These are phyloP conservation scores for Cyrtodaria siliqua DNA, from an alignment of 2,888 invertebrate species.

Conservation along the genomic window DNA sequence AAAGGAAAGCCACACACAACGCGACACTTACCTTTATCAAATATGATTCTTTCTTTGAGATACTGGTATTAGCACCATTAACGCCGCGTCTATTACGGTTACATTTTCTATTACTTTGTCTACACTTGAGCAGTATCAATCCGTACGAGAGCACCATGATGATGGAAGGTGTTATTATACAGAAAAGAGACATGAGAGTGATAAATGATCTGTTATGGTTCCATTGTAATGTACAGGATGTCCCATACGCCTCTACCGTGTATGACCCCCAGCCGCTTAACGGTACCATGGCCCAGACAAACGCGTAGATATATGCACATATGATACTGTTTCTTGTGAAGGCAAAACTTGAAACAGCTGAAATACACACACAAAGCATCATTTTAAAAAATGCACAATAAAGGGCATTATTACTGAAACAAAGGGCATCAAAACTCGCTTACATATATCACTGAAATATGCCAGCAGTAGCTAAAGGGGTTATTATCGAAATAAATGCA, in stretches of 20 bases:
- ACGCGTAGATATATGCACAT: constrained; percentile 59
- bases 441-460: too few relatives aligned
- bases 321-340: constrained; percentile 43
- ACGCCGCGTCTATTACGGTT: too few relatives aligned
- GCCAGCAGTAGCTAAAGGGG: too few relatives aligned
- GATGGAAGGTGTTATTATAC: constrained; percentile 62
- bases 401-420: too few relatives aligned
- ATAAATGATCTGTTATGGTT: constrained; percentile 55
- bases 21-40: constrained; percentile 52
- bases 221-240: constrained; percentile 73
- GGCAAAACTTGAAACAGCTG: constrained; percentile 41
- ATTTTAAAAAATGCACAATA: too few relatives aligned
- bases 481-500: too few relatives aligned
- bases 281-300: constrained; percentile 65
- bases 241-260: constrained; percentile 74
- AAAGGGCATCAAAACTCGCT: too few relatives aligned
- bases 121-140: constrained; percentile 53
- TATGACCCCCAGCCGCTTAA: too few relatives aligned
- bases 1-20: too few relatives aligned
- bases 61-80: constrained; percentile 16
- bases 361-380: too few relatives aligned
- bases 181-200: constrained; percentile 61
- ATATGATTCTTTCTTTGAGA: constrained; percentile 46
- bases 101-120: constrained; percentile 42
- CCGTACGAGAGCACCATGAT: constrained; percentile 63